Evolutionary conservation across 35 echinoderm and acorn worm genomes (phyloP).

Genomic region (Patiria miniata): DNA sequence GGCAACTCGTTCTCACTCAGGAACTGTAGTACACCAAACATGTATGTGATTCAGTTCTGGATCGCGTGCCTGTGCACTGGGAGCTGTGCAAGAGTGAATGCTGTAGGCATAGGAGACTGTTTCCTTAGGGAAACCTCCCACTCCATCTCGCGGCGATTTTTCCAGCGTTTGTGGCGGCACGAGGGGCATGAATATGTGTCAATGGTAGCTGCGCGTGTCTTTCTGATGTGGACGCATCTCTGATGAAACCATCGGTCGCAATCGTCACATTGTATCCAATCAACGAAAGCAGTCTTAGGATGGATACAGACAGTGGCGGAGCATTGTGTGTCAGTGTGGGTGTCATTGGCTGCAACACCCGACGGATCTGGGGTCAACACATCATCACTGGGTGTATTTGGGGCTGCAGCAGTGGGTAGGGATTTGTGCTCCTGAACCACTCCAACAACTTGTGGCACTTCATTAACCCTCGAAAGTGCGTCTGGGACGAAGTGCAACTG

Average conservation of each 20-base stretch:
- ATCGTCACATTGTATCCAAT: constrained; percentile 35
- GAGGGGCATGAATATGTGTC: neutral
- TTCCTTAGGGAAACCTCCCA: neutral
- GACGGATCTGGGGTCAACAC: neutral
- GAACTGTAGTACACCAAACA: no score
- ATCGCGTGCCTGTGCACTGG: neutral
- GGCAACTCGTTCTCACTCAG: no score
- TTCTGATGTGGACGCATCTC: constrained; percentile 25
- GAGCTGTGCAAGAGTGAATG: neutral
- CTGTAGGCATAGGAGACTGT: neutral
- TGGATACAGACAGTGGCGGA: neutral
- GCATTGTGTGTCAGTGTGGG: neutral
- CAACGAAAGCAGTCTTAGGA: neutral
- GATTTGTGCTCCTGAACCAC: neutral
- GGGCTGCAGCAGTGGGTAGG: no score
- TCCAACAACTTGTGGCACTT: neutral
- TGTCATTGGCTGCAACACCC: neutral
- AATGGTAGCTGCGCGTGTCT: neutral
- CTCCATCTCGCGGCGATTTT: neutral
- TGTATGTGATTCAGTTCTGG: neutral
- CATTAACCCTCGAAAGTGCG: constrained; percentile 18
- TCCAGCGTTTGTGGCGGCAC: neutral
- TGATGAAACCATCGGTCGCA: constrained; percentile 36
- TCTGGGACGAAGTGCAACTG: constrained; percentile 30
- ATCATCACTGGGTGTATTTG: no score